These are phyloP conservation scores for Balaeniceps rex DNA, from an alignment of 2,113 vertebrate genomes.

Conservation along the genomic window DNA sequence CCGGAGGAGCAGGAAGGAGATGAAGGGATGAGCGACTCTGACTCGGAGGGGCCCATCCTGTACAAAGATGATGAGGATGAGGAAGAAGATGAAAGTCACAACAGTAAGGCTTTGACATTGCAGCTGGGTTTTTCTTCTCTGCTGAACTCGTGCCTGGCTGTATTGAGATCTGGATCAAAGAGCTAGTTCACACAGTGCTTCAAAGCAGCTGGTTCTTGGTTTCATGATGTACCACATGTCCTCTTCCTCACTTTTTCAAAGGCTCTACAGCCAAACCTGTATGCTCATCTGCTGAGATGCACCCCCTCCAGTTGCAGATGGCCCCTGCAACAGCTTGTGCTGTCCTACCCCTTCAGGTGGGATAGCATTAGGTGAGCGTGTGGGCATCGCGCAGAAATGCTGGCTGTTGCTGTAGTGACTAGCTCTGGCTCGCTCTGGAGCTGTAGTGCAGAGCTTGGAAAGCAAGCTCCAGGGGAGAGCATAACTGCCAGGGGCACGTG, in stretches of 20 bases:
- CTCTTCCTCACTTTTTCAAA: neutral
- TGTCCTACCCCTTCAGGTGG: neutral
- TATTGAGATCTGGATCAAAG: neutral
- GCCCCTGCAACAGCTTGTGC: neutral
- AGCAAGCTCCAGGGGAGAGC: neutral
- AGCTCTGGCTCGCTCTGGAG: neutral
- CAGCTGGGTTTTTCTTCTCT: neutral
- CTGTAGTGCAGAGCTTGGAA: neutral
- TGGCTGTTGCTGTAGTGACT: neutral
- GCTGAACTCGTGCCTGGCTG: neutral
- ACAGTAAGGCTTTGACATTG: conserved; percentile 71
- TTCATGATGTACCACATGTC: neutral
- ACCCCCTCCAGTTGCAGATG: neutral
- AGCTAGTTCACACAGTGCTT: neutral
- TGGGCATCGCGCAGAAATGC: neutral
- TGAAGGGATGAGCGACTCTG: conserved; percentile 84
- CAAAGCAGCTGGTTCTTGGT: neutral
- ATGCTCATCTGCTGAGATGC: neutral
- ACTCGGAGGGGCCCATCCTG: conserved; percentile 90
- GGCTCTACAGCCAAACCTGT: neutral
- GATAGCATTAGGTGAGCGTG: neutral
- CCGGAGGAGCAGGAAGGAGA: conserved; percentile 83
- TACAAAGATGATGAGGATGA: conserved; percentile 95
- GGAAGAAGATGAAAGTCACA: conserved; percentile 84
- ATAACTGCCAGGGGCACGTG: neutral